A percentile compares a stretch with the other conserved stretches of the same genome.
Evolutionary conservation across 1,140 invertebrate genomes (phyloP).

Genomic region (Ptiloglossa arizonensis): DNA sequence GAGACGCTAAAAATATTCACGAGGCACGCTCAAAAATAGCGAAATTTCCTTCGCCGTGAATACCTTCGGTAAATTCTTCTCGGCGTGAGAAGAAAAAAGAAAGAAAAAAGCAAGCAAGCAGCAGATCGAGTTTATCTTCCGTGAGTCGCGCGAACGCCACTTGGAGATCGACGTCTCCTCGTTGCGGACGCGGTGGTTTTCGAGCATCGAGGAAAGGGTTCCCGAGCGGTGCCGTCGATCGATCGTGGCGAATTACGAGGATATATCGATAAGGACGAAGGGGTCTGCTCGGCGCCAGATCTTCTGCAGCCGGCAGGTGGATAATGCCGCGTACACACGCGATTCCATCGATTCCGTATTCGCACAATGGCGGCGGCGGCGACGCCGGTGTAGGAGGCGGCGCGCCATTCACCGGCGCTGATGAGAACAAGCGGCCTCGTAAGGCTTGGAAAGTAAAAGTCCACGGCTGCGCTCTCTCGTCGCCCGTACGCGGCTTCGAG

Average conservation of each 20-base stretch:
- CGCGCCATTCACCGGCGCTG: slow-evolving; percentile 68
- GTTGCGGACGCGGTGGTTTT: too few relatives aligned
- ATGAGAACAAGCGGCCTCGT: slow-evolving; percentile 63
- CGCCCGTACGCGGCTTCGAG: slow-evolving; percentile 24
- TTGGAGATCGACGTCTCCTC: neutral
- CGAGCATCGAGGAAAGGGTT: neutral
- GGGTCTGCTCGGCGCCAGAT: slow-evolving; percentile 68
- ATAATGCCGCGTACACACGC: slow-evolving; percentile 75
- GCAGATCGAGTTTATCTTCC: neutral
- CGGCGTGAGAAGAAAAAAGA: too few relatives aligned
- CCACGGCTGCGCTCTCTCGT: slow-evolving; percentile 44
- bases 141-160: neutral
- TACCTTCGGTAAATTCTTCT: too few relatives aligned
- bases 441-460: slow-evolving; percentile 66
- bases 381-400: slow-evolving; percentile 55
- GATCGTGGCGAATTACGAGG: slow-evolving; percentile 61
- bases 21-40: too few relatives aligned
- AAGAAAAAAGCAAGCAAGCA: too few relatives aligned
- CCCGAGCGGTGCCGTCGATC: slow-evolving; percentile 13
- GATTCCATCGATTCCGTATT: slow-evolving; percentile 74
- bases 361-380: slow-evolving; percentile 67
- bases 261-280: slow-evolving; percentile 43
- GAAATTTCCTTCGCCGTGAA: too few relatives aligned
- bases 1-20: too few relatives aligned
- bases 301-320: slow-evolving; percentile 75